Percentiles rank a stretch among this genome's conserved stretches.
These are phyloP conservation scores for Trididemnum miniatum DNA, from an alignment of 23 tunicate species.

Conservation along the genomic window DNA sequence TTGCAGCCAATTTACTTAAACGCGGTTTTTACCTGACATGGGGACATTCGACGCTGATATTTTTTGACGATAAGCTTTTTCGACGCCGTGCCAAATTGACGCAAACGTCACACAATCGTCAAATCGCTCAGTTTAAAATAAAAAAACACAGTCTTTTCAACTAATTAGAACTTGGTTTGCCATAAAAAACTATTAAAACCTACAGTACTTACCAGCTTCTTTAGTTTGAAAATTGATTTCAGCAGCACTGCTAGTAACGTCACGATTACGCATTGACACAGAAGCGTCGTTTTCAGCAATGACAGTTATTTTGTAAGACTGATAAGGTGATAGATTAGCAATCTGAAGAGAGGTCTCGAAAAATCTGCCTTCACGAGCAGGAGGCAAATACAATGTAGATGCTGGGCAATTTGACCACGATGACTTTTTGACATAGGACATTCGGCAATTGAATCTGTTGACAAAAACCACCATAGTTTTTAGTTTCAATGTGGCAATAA, in stretches of 20 bases:
- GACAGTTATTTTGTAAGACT: conserved; percentile 38
- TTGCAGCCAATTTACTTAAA: too few relatives aligned
- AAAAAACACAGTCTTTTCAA: too few relatives aligned
- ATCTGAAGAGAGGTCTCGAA: not conserved
- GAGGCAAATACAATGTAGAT: conserved; percentile 6
- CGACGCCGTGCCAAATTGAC: too few relatives aligned
- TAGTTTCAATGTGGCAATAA: too few relatives aligned
- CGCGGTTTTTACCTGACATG: too few relatives aligned
- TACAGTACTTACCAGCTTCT: conserved; percentile 48
- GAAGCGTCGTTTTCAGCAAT: conserved; percentile 66
- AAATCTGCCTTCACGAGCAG: conserved; percentile 29
- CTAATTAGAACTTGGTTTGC: too few relatives aligned
- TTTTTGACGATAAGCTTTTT: too few relatives aligned
- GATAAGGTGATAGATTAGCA: conserved; percentile 41
- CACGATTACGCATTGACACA: not conserved
- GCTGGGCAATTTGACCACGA: conserved; percentile 33
- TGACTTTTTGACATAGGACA: not conserved
- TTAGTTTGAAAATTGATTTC: conserved; percentile 26
- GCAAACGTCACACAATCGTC: too few relatives aligned
- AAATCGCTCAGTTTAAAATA: too few relatives aligned
- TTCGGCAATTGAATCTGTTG: not conserved
- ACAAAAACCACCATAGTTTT: too few relatives aligned
- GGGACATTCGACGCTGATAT: too few relatives aligned
- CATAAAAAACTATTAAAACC: not conserved
- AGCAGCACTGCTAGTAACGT: not conserved